Conservation (phyloP, 2,888 invertebrate species). For the Mesorhabditis belari region DNA sequence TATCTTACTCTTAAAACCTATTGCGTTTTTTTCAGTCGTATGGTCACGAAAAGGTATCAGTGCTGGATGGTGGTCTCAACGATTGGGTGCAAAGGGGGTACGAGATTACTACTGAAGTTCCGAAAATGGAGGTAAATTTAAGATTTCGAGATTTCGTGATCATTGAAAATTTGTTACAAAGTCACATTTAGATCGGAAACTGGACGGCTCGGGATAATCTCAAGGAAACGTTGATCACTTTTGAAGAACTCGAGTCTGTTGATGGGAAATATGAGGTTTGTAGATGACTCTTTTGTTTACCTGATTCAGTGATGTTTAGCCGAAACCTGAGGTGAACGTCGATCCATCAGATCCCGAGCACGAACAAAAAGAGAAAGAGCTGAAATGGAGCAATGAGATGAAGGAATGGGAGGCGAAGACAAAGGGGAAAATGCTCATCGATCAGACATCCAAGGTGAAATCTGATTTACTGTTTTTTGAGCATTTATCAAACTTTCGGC, state of each 20-base stretch:
- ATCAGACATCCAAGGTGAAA: background rate
- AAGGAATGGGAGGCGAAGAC: background rate
- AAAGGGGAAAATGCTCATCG: background rate
- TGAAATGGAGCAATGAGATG: slow-evolving; percentile 1
- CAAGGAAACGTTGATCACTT: slow-evolving; percentile 21
- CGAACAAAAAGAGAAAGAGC: slow-evolving; percentile 6
- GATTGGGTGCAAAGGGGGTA: slow-evolving; percentile 25
- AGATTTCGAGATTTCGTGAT: background rate
- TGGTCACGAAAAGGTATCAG: slow-evolving; percentile 39
- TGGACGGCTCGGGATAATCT: slow-evolving; percentile 22
- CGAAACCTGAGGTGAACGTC: slow-evolving; percentile 2
- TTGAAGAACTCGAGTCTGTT: slow-evolving; percentile 32
- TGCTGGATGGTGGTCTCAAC: slow-evolving; percentile 41
- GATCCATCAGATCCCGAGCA: slow-evolving; percentile 1
- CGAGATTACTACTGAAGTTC: slow-evolving; percentile 21
- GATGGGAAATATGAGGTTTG: slow-evolving; percentile 7
- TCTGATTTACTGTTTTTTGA: background rate
- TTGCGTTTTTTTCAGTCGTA: slow-evolving; percentile 23
- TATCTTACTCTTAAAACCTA: background rate
- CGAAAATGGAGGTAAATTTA: slow-evolving; percentile 8
- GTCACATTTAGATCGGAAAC: slow-evolving; percentile 22
- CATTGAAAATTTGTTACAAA: background rate
- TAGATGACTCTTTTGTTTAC: background rate
- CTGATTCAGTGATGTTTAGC: background rate
- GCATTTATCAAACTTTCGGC: background rate